Evolutionary conservation across 2,888 invertebrate species (phyloP), one percentile per base, ranked within the genome.

Genomic region (Magallana nippona): DNA sequence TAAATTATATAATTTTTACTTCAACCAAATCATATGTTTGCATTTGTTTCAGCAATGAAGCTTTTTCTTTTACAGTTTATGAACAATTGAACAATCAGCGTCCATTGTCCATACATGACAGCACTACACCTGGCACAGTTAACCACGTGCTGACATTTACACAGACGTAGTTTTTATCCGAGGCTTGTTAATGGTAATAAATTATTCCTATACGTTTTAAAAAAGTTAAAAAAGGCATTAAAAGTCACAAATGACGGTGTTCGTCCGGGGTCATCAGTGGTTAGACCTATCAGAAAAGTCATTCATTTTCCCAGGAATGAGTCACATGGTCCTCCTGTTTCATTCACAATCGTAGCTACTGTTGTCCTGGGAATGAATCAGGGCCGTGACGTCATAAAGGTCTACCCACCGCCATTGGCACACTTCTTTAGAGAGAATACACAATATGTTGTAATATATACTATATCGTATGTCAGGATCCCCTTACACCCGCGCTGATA

Each of bases 301-400:
- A 71, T 71, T 71, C 22, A 71, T 71, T 71, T 71, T 32, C 22
- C 71, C 71, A 3, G 3, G 32, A 71, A 22, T 71, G 71, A 71
- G 71, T 71, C 71, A 71, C 11, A 71, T 27, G 27, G 22, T 71
- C 10, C 71, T 27, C 27, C 71, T 71, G 22, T 15, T 71, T 71
- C 71, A 27, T 71, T 71, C 71, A 71, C 71, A 71, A 71, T 71
- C 27, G 71, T 27, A 11, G 71, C 71, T 71, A 71, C 71, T 71
- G 71, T 71, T 71, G 15, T 27, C 22, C 71, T 2, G 71, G 32
- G 15, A 71, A 27, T 71, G 71, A 71, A 71, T 71, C 71, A 71
- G 71, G 32, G 15, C 32, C 32, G 15, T 71, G 15, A 71, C 71
- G 71, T 71, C 71, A 71, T 22, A 32, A 44, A 15, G 8, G 32